A percentile compares a stretch with the other conserved stretches of the same genome.
Conservation (phyloP, 2,888 invertebrate species). For the Drosophila nr. perissopoda region DNA sequence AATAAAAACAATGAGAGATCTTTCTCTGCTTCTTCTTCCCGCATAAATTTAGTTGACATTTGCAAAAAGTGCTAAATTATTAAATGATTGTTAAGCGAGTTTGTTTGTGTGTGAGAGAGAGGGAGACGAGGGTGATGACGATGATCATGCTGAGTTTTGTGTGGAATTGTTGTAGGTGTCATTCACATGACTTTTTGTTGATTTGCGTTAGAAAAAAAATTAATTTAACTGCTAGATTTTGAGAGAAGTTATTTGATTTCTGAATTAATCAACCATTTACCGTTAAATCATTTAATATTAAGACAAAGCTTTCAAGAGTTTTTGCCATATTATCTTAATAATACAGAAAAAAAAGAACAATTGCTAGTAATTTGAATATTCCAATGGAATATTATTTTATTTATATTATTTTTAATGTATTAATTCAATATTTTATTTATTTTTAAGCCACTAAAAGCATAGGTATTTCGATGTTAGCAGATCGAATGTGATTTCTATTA, state of each 20-base stretch:
- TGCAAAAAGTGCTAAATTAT: constrained; percentile 73
- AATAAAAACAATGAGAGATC: constrained; percentile 46
- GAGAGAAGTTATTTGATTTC: not conserved
- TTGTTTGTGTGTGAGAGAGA: constrained; percentile 16
- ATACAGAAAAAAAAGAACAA: constrained; percentile 7
- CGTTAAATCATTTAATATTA: not conserved
- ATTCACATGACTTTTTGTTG: constrained; percentile 11
- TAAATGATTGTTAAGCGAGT: constrained; percentile 71
- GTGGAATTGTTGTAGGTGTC: constrained; percentile 34
- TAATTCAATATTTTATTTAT: not conserved
- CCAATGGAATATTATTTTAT: constrained; percentile 1
- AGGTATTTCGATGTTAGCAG: constrained; percentile 22
- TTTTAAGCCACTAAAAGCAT: constrained; percentile 1
- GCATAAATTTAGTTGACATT: constrained; percentile 68
- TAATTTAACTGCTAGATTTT: constrained; percentile 12
- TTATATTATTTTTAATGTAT: not conserved
- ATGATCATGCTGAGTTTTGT: not conserved
- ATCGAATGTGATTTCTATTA: not conserved
- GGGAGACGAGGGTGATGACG: constrained; percentile 3
- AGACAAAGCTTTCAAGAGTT: constrained; percentile 1
- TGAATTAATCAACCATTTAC: not conserved
- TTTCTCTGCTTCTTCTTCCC: constrained; percentile 30
- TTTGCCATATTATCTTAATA: not conserved
- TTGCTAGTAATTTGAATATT: not conserved
- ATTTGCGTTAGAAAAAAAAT: not conserved